These are phyloP conservation scores for Phenacoccus solenopsis DNA, from an alignment of 1,140 invertebrate genomes.

Conservation along the genomic window DNA sequence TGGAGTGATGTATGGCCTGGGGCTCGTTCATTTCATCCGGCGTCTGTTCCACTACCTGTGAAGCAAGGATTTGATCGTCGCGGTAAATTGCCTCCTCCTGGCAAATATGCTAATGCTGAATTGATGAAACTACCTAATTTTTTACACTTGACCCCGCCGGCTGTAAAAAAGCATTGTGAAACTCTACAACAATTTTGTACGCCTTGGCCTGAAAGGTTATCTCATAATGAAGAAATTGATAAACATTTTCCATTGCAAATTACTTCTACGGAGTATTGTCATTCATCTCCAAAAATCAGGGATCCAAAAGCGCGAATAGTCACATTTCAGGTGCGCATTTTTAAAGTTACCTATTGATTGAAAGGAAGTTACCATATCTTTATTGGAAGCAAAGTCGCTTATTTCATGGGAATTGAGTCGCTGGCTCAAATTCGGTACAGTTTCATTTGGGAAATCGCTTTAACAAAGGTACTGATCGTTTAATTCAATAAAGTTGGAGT, in stretches of 20 bases:
- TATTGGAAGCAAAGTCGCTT: too few species aligned
- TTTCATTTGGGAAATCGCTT: too few species aligned
- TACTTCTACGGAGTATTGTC: slow-evolving; percentile 73
- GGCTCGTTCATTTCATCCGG: slow-evolving; percentile 78
- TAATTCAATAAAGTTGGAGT: too few species aligned
- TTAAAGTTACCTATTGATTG: too few species aligned
- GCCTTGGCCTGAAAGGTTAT: slow-evolving; percentile 69
- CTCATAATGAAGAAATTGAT: slow-evolving; percentile 56
- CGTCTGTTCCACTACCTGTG: slow-evolving; percentile 82
- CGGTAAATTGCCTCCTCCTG: slow-evolving; percentile 45
- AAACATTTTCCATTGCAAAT: slow-evolving; percentile 77
- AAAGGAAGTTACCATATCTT: too few species aligned
- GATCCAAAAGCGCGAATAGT: slow-evolving; percentile 76
- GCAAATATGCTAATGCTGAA: slow-evolving; percentile 83
- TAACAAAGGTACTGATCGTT: too few species aligned
- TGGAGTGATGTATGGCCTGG: slow-evolving; percentile 94
- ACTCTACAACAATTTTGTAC: slow-evolving; percentile 90
- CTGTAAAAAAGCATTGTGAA: slow-evolving; percentile 80
- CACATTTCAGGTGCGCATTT: slow-evolving; percentile 43
- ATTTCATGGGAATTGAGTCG: too few species aligned
- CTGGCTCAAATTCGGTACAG: too few species aligned
- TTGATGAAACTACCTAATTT: slow-evolving; percentile 99
- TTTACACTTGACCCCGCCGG: slow-evolving; percentile 87
- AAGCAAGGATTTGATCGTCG: slow-evolving; percentile 63
- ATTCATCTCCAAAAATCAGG: slow-evolving; percentile 75